Evolutionary conservation across 2,113 vertebrate genomes (phyloP), one percentile per base, ranked within the genome.

Genomic region (Nothobranchius furzeri): DNA sequence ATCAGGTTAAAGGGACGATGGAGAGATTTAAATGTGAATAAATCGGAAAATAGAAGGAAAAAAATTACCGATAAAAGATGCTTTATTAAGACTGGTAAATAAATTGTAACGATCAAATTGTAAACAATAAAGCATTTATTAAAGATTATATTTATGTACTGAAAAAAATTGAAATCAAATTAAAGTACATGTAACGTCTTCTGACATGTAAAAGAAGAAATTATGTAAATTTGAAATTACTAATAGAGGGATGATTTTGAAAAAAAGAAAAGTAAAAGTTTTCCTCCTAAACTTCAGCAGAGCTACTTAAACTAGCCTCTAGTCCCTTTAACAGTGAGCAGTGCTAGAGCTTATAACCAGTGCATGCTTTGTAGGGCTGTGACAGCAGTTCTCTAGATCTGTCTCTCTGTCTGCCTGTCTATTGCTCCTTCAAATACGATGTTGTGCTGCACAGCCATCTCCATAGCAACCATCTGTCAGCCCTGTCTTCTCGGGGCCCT

Each of bases 1-100:
- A 95, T 96, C 96, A 96, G 95, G 97, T 99, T 99, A 99, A 99
- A 99, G 98, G 98, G 98, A 99, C 98, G 84, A 88, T 96, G 95
- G 95, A 97, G 96, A 98, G 95, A 96, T 95, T 85, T 90, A 98
- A 96, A 94, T 95, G 95, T 97, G 96, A 96, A 95, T 96, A 96
- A 95, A 95, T 94, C 93, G 92, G 95, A 95, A 94, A 92, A 91
- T 95, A 94, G 93, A 85, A 64, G 30, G 2, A 30, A 30, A 30
- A 30, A 81, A 95, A 94, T 93, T 93, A 93, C 92, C 95, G 96
- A 96, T 95, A 95, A 96, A 91, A 92, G 82, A 81, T 88, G 88
- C 95, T 95, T 96, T 93, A 89, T 96, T 95, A 90, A 91, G 85
- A 84, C 85, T 87, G 78, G 85, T 89, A 86, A 92, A 92, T 90